These are phyloP conservation scores for Illadopsis cleaveri DNA, from an alignment of 2,113 vertebrate genomes.

Conservation along the genomic window DNA sequence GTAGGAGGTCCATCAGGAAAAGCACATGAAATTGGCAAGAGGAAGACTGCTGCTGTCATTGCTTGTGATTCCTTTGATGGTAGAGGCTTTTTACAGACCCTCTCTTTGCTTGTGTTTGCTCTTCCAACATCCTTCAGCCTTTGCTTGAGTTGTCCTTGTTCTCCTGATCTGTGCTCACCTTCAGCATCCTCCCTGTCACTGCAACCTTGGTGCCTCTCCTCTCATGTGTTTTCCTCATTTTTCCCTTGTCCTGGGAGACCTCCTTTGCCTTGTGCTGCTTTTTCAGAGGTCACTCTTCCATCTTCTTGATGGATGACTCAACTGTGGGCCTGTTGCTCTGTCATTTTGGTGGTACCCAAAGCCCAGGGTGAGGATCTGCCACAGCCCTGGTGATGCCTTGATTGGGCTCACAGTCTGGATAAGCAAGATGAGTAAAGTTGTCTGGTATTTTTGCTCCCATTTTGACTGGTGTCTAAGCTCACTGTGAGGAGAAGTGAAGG, in stretches of 20 bases:
- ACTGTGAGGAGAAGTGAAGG: slow-evolving; percentile 58
- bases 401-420: background rate
- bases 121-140: background rate
- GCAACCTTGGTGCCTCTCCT: background rate
- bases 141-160: background rate
- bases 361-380: background rate
- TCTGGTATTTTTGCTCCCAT: background rate
- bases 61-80: background rate
- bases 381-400: background rate
- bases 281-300: background rate
- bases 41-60: background rate
- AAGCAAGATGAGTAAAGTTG: background rate
- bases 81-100: background rate
- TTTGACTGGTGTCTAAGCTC: background rate
- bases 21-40: background rate
- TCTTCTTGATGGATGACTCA: background rate
- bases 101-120: background rate
- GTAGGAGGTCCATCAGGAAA: background rate
- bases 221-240: background rate
- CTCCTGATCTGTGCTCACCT: background rate
- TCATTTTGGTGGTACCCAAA: background rate
- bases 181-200: background rate
- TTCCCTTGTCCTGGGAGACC: background rate
- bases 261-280: background rate
- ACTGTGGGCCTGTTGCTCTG: background rate